These are phyloP conservation scores for Notolepis coatsorum DNA, from an alignment of 2,797 vertebrate genomes.

Conservation along the genomic window DNA sequence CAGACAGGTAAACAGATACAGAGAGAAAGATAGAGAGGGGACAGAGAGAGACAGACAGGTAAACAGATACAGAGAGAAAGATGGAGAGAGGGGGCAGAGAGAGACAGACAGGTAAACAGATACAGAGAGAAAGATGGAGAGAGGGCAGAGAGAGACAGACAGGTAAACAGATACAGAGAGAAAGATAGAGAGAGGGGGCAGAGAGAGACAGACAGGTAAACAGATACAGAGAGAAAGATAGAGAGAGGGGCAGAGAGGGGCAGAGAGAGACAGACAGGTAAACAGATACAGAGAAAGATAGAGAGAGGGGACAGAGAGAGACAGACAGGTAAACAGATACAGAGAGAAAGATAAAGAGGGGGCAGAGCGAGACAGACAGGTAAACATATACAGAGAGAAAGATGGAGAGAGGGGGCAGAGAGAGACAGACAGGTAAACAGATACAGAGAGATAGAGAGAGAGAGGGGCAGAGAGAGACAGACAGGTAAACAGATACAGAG, in stretches of 20 bases:
- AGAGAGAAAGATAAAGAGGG: too few relatives aligned
- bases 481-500: slow-evolving; percentile 26
- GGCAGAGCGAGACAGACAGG: slow-evolving; percentile 40
- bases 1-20: background rate
- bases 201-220: slow-evolving; percentile 33
- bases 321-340: background rate
- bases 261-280: slow-evolving; percentile 32
- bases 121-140: too few relatives aligned
- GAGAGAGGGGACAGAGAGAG: slow-evolving; percentile 5
- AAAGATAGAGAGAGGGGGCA: slow-evolving; percentile 39
- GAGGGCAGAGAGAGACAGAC: slow-evolving; percentile 16
- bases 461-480: slow-evolving; percentile 37
- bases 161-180: slow-evolving; percentile 32
- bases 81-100: too few relatives aligned
- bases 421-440: too few relatives aligned
- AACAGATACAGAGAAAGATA: slow-evolving; percentile 18
- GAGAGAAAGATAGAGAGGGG: too few relatives aligned
- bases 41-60: slow-evolving; percentile 41
- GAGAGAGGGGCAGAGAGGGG: slow-evolving; percentile 4
- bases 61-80: too few relatives aligned
- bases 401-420: slow-evolving; percentile 7
- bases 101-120: slow-evolving; percentile 11
- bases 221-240: slow-evolving; percentile 23
- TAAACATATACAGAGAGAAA: slow-evolving; percentile 45
- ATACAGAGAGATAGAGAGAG: too few relatives aligned